Evolutionary conservation across 2,797 vertebrate species (phyloP).

Genomic region (Gymnothorax reevesii): DNA sequence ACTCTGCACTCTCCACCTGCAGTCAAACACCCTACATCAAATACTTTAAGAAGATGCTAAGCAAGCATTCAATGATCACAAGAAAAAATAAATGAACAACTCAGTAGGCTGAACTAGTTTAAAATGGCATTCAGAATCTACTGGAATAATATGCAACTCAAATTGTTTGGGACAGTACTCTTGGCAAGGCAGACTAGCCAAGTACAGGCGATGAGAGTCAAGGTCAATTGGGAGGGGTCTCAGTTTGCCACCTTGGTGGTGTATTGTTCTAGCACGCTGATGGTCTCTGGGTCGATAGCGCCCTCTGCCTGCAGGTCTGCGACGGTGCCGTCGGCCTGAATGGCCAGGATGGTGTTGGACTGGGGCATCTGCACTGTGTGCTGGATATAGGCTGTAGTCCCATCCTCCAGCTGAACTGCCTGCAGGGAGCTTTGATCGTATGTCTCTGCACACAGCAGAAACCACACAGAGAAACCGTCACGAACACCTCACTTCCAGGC

Average conservation of each 20-base stretch:
- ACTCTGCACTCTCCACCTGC: slow-evolving; percentile 88
- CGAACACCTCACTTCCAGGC: neutral
- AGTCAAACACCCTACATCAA: neutral
- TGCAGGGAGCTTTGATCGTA: slow-evolving; percentile 94
- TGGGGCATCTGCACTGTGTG: slow-evolving; percentile 93
- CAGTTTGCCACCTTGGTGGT: slow-evolving; percentile 82
- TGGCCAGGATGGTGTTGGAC: slow-evolving; percentile 93
- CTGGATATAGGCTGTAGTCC: slow-evolving; percentile 97
- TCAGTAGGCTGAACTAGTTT: neutral
- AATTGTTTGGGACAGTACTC: neutral
- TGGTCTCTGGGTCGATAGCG: slow-evolving; percentile 92
- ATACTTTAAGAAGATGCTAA: neutral
- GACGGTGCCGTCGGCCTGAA: slow-evolving; percentile 95
- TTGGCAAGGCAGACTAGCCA: neutral
- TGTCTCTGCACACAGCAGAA: slow-evolving; percentile 71
- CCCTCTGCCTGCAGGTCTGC: slow-evolving; percentile 90
- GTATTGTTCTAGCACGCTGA: slow-evolving; percentile 95
- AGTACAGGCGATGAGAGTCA: neutral
- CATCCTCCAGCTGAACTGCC: slow-evolving; percentile 96
- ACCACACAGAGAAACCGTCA: neutral
- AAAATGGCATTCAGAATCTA: neutral
- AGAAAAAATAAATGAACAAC: neutral
- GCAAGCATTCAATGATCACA: neutral
- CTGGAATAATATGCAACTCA: neutral
- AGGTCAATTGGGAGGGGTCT: neutral